Base-by-base conservation (phyloP, 2,797 vertebrate species). In the Oreochromis mossambicus region DNA sequence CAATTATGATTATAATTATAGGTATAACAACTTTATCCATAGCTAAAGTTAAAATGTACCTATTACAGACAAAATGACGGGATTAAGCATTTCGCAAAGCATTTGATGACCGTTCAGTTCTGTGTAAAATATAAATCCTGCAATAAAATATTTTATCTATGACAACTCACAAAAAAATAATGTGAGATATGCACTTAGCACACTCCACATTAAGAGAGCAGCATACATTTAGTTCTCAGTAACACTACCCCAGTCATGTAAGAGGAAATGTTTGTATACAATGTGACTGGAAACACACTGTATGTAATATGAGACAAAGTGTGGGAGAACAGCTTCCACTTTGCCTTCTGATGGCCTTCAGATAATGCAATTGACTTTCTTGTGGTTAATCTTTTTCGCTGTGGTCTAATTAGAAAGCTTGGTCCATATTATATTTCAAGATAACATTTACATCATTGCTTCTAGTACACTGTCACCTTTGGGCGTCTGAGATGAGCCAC, bases 401-500 rank as follows among this genome's bases (percentile, higher is more conserved):
- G 79, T 38, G 82, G 77, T 32, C 51, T 54, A 11, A 79, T 63
- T 77, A 68, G 77, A 86, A 89, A 83, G 14, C 11, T 51, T 2
- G 1, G 3, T 7, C 29, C 12, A 54, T 21, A 50, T 73, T 21
- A 73, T 19, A 81, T 66, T 32, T 34, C 12, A 48, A 24, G 26
- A 50, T 1, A 77, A 56, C 21, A 41, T 24, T 17, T 63, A 73
- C 7, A 2, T 80, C 6, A 5, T 2, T 38, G 38, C 38, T 46
- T 76, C 21, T 14, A 54, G 13, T 3, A 13, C 32, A 17, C 8
- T 12, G 94, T 97, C 95, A 98, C 98, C 98, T 98, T 90, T 99
- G 96, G 26, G 96, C 97, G 91, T 99, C 97, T 0, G 98, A 97
- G 82, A 98, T 93, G 88, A 97, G 96, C 96, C 98, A 99, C 98